Conservation (phyloP, 2,113 vertebrate species). For the Gracilinanus agilis region DNA sequence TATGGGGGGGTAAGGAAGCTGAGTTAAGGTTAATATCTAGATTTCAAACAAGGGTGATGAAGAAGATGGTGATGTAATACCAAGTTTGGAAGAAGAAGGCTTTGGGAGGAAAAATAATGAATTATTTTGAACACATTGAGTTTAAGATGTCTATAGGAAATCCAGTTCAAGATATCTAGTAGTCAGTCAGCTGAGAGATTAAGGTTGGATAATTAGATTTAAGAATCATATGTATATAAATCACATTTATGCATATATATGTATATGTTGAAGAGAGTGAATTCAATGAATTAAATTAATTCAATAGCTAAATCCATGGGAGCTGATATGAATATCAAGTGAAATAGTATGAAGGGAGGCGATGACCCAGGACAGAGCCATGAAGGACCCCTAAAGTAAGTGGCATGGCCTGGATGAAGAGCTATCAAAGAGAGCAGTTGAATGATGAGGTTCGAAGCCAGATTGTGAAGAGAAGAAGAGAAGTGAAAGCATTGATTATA, state of each 20-base stretch:
- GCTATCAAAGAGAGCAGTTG: background rate
- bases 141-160: background rate
- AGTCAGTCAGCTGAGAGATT: background rate
- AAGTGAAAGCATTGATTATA: background rate
- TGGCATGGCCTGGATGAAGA: background rate
- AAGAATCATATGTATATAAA: background rate
- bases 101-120: background rate
- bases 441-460: background rate
- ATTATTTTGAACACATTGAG: background rate
- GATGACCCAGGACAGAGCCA: background rate
- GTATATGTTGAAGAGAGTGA: background rate
- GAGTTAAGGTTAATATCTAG: background rate
- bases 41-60: background rate
- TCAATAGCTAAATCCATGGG: background rate
- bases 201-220: background rate
- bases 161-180: background rate
- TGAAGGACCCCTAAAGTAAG: background rate
- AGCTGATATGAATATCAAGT: background rate
- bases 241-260: background rate
- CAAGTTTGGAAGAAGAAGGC: background rate
- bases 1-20: background rate
- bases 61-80: background rate
- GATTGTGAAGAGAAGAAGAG: background rate
- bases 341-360: background rate
- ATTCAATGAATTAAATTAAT: background rate